These are phyloP conservation scores for Notoglanidium macrostoma DNA, from an alignment of 2,797 vertebrate species.

Conservation along the genomic window DNA sequence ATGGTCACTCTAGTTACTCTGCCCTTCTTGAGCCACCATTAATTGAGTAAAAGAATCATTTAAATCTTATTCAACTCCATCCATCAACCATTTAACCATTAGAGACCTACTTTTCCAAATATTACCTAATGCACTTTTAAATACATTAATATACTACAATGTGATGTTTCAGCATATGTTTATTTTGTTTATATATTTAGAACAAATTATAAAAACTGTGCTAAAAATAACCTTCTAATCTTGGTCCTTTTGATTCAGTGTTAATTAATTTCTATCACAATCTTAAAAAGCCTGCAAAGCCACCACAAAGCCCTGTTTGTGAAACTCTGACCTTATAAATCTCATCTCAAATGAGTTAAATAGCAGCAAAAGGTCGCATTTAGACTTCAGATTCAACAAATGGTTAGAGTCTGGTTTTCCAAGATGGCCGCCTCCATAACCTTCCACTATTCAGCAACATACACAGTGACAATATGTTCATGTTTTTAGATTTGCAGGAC, in stretches of 20 bases:
- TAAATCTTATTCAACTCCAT: background rate
- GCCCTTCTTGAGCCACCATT: background rate
- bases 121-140: background rate
- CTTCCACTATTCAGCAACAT: background rate
- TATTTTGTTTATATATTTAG: too few relatives aligned
- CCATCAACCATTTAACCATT: background rate
- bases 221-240: background rate
- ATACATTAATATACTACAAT: background rate
- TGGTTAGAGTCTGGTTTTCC: background rate
- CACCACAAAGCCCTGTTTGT: background rate
- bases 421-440: background rate
- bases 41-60: background rate
- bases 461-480: background rate
- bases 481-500: background rate
- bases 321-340: background rate
- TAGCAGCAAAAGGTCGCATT: background rate
- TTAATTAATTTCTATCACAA: background rate
- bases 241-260: background rate
- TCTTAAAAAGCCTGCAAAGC: background rate
- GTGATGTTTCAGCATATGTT: background rate
- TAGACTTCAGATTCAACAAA: background rate
- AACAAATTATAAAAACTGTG: background rate
- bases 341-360: background rate
- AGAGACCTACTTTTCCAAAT: background rate
- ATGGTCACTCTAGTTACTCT: background rate